Conservation (phyloP, 2,888 invertebrate genomes). For the Rhimphoctona megacephalus region DNA sequence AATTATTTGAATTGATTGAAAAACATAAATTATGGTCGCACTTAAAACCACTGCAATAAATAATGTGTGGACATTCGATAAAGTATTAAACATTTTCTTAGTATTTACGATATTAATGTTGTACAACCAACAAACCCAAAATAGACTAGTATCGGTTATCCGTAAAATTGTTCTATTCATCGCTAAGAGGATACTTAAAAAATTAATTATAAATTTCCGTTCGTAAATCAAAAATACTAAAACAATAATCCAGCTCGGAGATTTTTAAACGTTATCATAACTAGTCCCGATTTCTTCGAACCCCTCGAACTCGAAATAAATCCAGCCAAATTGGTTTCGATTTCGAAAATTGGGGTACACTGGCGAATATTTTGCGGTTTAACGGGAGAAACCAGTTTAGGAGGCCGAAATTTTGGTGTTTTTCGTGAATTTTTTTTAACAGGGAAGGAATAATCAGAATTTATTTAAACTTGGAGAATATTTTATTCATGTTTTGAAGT, state of each 20-base stretch:
- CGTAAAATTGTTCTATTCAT: too few relatives aligned
- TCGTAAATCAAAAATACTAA: background rate
- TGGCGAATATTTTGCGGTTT: background rate
- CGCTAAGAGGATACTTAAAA: background rate
- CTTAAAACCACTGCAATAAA: background rate
- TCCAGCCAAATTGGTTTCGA: too few relatives aligned
- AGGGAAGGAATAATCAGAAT: too few relatives aligned
- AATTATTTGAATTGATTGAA: background rate
- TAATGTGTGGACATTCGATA: background rate
- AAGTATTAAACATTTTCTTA: background rate
- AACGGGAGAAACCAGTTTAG: too few relatives aligned
- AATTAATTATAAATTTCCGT: background rate
- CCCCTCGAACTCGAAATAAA: too few relatives aligned
- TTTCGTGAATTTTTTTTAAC: too few relatives aligned
- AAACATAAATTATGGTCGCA: background rate
- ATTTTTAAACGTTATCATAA: background rate
- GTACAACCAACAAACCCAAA: background rate
- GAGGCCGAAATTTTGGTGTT: too few relatives aligned
- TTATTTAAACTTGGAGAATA: too few relatives aligned
- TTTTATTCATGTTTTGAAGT: too few relatives aligned
- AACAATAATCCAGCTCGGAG: too few relatives aligned
- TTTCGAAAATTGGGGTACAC: background rate
- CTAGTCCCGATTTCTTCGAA: background rate
- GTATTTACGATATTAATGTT: background rate
- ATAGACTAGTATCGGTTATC: too few relatives aligned